Evolutionary conservation across 1,140 invertebrate species (phyloP), one percentile per base, ranked within the genome.

Genomic region (Trypoxylus dichotomus): DNA sequence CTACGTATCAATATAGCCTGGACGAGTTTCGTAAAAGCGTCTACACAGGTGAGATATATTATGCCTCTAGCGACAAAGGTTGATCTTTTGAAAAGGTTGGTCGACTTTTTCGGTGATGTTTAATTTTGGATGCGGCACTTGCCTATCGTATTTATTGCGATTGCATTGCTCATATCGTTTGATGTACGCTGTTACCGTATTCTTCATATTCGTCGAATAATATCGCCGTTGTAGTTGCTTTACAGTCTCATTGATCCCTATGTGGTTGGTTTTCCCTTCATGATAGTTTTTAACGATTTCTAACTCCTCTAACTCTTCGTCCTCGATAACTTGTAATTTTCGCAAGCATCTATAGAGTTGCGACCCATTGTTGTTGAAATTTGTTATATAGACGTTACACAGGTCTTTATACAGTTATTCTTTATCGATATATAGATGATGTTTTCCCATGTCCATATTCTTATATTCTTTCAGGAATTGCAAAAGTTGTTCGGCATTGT

Each of bases 11-110:
- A 43, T 10, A 77, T 41, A 29, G 58, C 58, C 24, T 77, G 76
- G 5, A 21, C 60, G 6, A 77, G 41, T 71, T 77, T 63, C 6
- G 76, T 71, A 71, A 77, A 77, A 19, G 54, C 60, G 42, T 77
- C 60, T 43, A 77, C 37, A 3, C 11, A 3, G 8, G 76, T 77
- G 54, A 25, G 37, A 27, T 37, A 77, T 41, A 25, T 77, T 19
- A 21, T 58, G n/a, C 80, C 78, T 25, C 81, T 63, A 58, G 83
- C 77, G 25, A 79, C 80, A 21, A 82, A 82, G 6, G 80, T 78
- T 81, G 25, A 85, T 47, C 68, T 80, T 83, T 8, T 84, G 79
- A 63, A 86, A 81, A 10, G 82, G 81, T 80, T 80, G 79, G 25
- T 21, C 68, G 42, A 78, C 77, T 21, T 77, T 83, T 68, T 82